These are phyloP conservation scores for Ruditapes philippinarum DNA, from an alignment of 1,140 invertebrate species.

Conservation along the genomic window DNA sequence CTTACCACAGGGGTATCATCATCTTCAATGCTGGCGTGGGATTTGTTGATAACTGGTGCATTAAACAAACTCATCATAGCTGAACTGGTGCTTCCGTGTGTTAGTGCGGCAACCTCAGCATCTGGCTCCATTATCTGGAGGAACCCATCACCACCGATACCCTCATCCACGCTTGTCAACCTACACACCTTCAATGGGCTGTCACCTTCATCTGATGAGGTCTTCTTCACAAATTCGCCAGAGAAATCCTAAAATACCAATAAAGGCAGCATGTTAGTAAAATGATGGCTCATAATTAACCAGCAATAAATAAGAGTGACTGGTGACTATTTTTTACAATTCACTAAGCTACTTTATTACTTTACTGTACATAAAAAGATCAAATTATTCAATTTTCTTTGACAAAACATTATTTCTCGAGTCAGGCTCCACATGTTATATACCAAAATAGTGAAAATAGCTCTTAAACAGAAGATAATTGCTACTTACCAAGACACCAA, in stretches of 20 bases:
- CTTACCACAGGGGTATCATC: slow-evolving; percentile 79
- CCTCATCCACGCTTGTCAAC: slow-evolving; percentile 88
- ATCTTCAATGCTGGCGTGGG: neutral
- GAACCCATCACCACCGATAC: slow-evolving; percentile 89
- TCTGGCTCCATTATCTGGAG: slow-evolving; percentile 89
- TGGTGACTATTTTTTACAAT: too few relatives aligned
- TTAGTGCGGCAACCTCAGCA: slow-evolving; percentile 53
- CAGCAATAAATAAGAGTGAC: too few relatives aligned
- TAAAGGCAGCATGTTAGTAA: too few relatives aligned
- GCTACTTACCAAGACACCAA: slow-evolving; percentile 67
- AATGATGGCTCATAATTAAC: too few relatives aligned
- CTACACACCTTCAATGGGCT: slow-evolving; percentile 78
- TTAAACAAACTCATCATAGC: slow-evolving; percentile 77
- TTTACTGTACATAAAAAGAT: too few relatives aligned
- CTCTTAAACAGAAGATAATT: too few relatives aligned
- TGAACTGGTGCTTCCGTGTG: neutral
- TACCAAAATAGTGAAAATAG: too few relatives aligned
- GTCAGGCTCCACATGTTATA: too few relatives aligned
- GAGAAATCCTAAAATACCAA: slow-evolving; percentile 73
- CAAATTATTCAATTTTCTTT: too few relatives aligned
- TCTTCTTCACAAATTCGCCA: slow-evolving; percentile 50
- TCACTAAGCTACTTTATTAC: too few relatives aligned
- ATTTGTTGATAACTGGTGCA: slow-evolving; percentile 77
- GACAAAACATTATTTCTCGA: too few relatives aligned
- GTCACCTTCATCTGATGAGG: slow-evolving; percentile 9